phyloP scores from a whole-genome alignment of 1,140 invertebrate genomes.

The Schlechtendalia chinensis region DNA sequence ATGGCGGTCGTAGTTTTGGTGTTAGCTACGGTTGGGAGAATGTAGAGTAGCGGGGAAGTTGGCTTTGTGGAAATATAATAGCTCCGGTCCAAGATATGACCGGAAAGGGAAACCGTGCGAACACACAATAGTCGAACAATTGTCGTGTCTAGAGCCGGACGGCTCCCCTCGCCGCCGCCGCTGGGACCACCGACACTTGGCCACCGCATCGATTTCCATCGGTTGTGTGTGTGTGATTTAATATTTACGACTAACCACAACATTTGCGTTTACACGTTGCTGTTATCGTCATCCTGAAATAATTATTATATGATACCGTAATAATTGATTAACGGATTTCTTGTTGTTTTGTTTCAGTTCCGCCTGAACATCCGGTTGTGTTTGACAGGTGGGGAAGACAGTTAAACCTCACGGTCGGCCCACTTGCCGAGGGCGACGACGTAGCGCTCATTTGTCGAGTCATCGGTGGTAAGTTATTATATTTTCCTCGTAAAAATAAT shows the following conservation, averaged over 20 bases:
- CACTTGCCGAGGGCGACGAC: conserved; percentile 71
- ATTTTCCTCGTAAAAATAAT: no score
- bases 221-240: neutral
- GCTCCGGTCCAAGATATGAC: conserved; percentile 45
- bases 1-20: neutral
- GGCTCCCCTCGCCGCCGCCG: neutral
- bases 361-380: conserved; percentile 79
- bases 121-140: conserved; percentile 38
- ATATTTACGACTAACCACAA: neutral
- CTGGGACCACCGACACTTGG: neutral
- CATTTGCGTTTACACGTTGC: neutral
- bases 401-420: conserved; percentile 72
- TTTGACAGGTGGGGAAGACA: conserved; percentile 73
- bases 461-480: conserved; percentile 62
- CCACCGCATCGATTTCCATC: conserved; percentile 31
- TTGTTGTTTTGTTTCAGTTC: conserved; percentile 65
- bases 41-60: neutral
- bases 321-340: conserved; percentile 12
- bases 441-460: conserved; percentile 67
- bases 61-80: conserved; percentile 45
- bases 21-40: neutral
- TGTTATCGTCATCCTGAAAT: neutral
- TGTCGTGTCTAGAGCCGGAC: conserved; percentile 19
- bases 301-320: neutral
- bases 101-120: conserved; percentile 37